A percentile compares a stretch with the other conserved stretches of the same genome.
These are phyloP conservation scores for Sebastes alutus DNA, from an alignment of 2,797 vertebrate species.

Conservation along the genomic window DNA sequence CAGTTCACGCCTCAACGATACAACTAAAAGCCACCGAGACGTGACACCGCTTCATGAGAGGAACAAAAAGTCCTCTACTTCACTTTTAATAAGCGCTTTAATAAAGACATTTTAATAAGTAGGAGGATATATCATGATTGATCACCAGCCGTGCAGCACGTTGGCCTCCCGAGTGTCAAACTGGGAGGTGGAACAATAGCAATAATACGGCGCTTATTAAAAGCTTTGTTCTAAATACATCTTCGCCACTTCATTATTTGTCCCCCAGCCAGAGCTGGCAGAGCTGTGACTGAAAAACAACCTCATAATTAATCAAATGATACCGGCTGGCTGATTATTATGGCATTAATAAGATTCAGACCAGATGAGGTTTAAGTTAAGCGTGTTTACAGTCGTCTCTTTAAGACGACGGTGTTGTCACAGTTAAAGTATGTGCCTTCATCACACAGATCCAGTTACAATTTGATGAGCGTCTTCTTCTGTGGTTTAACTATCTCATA, in stretches of 20 bases:
- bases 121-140: slow-evolving; percentile 15
- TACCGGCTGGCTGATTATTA: not conserved
- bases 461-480: not conserved
- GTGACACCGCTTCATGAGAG: not conserved
- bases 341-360: not conserved
- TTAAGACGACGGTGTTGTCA: not conserved
- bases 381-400: not conserved
- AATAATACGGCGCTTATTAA: slow-evolving; percentile 14
- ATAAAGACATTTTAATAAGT: slow-evolving; percentile 52
- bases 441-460: not conserved
- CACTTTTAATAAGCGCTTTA: slow-evolving; percentile 34
- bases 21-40: not conserved
- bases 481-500: not conserved
- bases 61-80: not conserved
- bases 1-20: not conserved
- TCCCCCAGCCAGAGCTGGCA: not conserved
- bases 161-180: not conserved
- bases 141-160: slow-evolving; percentile 9
- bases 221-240: not conserved
- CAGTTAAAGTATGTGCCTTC: not conserved
- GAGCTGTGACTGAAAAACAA: not conserved
- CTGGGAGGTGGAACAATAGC: not conserved
- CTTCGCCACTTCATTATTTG: not conserved
- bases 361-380: not conserved
- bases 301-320: not conserved